Base-by-base conservation (phyloP, 2,888 invertebrate genomes). In the Plutella xylostella region DNA sequence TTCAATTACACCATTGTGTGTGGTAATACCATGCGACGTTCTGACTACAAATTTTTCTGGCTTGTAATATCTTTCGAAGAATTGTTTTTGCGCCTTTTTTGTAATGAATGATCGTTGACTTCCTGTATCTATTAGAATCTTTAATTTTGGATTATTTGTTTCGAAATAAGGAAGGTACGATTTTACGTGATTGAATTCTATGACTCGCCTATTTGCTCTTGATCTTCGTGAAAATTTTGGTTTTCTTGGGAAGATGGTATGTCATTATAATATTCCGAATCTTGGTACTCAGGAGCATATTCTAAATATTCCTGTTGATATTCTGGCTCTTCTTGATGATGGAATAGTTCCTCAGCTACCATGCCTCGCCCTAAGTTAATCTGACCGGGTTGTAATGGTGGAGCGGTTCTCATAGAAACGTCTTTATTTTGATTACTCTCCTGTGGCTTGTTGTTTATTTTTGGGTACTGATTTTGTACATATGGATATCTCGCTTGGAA, bases 91-190 rank as follows among this genome's bases (percentile, higher is more conserved):
- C 2, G 44, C 47, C 19, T 43, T 37, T 2, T 11, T 33, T 11
- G 45, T 50, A 2, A 52, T 50, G 38, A 52, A 52, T 2, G 50
- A 52, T 60, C 31, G 25, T 25, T 25, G 25, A 25, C 25, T 17
- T 47, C 50, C 52, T 21, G 48, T 48, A 15, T 52, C 48, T 19
- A 48, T 47, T 39, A 48, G 42, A 12, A 43, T 47, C 45, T 49
- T 50, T 45, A 49, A 25, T 25, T 45, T 42, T 9, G 46, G 51
- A 20, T 45, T 42, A 20, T 35, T 28, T 17, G 41, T 51, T 31
- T 48, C 47, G 33, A 50, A 50, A 45, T 50, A 50, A 4, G 48
- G 47, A 4, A n/a, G 31, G 14, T n/a, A 31, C n/a, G 38, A 47
- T 33, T 47, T 47, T 21, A 47, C 47, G 33, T 44, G 40, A 43